These are phyloP conservation scores for Anorthoa munda DNA, from an alignment of 2,888 invertebrate genomes.

Conservation along the genomic window DNA sequence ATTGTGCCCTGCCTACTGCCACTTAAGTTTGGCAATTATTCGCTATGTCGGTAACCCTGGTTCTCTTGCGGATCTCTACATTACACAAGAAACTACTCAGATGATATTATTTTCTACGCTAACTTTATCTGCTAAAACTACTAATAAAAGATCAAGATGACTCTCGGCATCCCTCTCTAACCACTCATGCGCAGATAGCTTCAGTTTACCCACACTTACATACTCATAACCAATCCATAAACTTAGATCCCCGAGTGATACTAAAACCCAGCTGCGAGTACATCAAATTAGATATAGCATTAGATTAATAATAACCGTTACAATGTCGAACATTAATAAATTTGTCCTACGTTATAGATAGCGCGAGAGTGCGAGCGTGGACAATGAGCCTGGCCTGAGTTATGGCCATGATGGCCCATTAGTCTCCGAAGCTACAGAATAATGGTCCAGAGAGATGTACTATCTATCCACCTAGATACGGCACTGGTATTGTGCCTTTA, in stretches of 20 bases:
- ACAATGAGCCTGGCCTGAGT: constrained; percentile 88
- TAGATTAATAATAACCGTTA: constrained; percentile 84
- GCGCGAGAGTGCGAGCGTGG: constrained; percentile 85
- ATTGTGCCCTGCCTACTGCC: no score
- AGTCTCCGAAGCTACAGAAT: constrained; percentile 87
- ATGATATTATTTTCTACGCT: neutral
- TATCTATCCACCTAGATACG: constrained; percentile 76
- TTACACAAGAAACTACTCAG: neutral
- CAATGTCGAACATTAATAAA: constrained; percentile 88
- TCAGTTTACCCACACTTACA: constrained; percentile 9
- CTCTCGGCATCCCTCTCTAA: neutral
- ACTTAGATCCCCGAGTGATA: constrained; percentile 52
- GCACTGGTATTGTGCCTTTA: constrained; percentile 69
- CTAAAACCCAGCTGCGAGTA: constrained; percentile 69
- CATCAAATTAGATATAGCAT: constrained; percentile 83
- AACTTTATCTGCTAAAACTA: neutral
- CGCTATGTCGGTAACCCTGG: no score
- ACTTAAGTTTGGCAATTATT: no score
- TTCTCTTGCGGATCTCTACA: no score
- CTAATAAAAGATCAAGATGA: neutral
- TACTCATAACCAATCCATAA: constrained; percentile 43
- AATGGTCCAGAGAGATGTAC: constrained; percentile 80
- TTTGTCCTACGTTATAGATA: constrained; percentile 89
- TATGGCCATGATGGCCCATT: constrained; percentile 87
- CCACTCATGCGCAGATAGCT: neutral